A percentile compares a stretch with the other conserved stretches of the same genome.
Evolutionary conservation across 2,113 vertebrate species (phyloP).

Genomic region (Mus spicilegus): DNA sequence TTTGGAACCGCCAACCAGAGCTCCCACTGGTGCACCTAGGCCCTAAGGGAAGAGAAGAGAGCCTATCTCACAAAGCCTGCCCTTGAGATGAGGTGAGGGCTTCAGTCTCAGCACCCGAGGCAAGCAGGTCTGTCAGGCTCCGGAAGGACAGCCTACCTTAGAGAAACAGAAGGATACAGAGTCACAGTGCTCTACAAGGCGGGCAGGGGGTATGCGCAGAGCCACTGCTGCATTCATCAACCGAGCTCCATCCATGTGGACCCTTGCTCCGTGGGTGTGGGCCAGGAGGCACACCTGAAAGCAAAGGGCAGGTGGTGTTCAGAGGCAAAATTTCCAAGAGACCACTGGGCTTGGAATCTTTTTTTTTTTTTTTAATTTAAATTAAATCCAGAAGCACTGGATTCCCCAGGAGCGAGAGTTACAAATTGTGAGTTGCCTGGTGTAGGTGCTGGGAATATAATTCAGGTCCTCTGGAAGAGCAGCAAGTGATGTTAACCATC

Average conservation of each 20-base stretch:
- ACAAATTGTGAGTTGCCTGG: neutral
- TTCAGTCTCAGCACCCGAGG: neutral
- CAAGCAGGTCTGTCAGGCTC: neutral
- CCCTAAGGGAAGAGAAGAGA: slow-evolving; percentile 83
- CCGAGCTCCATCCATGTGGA: slow-evolving; percentile 92
- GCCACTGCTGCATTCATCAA: slow-evolving; percentile 91
- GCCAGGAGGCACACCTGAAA: slow-evolving; percentile 87
- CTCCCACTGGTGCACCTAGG: slow-evolving; percentile 89
- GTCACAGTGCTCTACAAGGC: slow-evolving; percentile 90
- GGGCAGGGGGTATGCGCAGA: slow-evolving; percentile 83
- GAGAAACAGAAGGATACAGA: slow-evolving; percentile 93
- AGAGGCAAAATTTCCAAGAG: neutral
- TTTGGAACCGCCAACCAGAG: slow-evolving; percentile 86
- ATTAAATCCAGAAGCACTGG: neutral
- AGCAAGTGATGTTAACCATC: neutral
- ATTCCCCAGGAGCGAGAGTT: neutral
- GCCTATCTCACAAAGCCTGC: neutral
- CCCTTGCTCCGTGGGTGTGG: slow-evolving; percentile 82
- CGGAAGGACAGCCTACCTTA: slow-evolving; percentile 85
- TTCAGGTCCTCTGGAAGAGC: neutral
- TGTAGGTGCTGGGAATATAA: neutral
- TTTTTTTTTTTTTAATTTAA: neutral
- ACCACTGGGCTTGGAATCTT: neutral
- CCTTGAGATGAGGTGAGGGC: neutral
- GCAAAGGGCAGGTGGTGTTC: neutral